Conservation (phyloP, 2,113 vertebrate genomes). For the Daphoenositta chrysoptera region DNA sequence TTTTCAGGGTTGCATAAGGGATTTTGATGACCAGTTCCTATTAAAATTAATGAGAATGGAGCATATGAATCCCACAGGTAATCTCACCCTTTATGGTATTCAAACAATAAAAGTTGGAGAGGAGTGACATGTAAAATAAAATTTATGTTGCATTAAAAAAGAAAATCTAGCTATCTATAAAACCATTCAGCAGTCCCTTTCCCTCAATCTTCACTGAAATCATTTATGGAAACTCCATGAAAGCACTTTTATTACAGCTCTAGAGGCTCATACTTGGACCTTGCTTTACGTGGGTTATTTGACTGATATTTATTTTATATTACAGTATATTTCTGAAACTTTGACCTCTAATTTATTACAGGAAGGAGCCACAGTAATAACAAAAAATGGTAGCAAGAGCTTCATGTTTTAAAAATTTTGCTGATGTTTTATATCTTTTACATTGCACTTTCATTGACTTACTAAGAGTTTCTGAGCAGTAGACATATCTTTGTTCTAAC, state of each 20-base stretch:
- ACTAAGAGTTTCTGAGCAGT: background rate
- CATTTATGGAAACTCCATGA: background rate
- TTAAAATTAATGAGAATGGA: conserved; percentile 50
- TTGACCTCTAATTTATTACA: background rate
- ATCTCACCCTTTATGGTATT: conserved; percentile 10
- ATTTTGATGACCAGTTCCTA: conserved; percentile 4
- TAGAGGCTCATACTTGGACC: background rate
- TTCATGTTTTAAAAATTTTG: background rate
- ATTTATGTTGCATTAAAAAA: conserved; percentile 11
- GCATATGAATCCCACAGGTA: conserved; percentile 10
- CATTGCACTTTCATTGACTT: background rate
- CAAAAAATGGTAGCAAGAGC: background rate
- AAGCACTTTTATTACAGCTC: background rate
- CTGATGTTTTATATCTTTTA: background rate
- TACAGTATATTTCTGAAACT: background rate
- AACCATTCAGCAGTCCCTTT: background rate
- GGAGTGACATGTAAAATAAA: conserved; percentile 29
- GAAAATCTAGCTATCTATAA: background rate
- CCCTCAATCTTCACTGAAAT: background rate
- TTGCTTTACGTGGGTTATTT: background rate
- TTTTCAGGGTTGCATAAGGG: background rate
- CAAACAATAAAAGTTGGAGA: conserved; percentile 7
- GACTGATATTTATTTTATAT: background rate
- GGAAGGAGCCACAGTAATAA: background rate
- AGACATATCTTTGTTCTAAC: background rate